Conservation (phyloP, 2,797 vertebrate species). For the Nannoperca australis region DNA sequence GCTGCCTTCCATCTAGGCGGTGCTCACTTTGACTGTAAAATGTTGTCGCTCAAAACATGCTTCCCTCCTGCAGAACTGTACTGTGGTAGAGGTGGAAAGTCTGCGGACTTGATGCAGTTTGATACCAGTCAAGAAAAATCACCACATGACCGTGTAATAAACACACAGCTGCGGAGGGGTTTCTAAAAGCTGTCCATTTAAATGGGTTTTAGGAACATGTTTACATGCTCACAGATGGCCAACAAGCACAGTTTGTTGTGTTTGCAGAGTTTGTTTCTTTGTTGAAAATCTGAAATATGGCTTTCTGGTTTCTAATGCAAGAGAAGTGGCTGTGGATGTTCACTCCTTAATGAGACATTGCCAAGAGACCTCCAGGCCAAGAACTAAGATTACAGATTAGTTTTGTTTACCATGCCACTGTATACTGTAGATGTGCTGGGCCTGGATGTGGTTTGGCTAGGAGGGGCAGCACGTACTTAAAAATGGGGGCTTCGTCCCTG, state of each 20-base stretch:
- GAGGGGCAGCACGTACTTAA: background rate
- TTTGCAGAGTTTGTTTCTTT: constrained; percentile 10
- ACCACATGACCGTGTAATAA: background rate
- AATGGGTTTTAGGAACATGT: background rate
- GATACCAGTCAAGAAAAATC: background rate
- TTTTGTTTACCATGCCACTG: background rate
- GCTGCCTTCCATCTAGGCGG: constrained; percentile 31
- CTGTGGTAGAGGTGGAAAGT: background rate
- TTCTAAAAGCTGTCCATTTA: background rate
- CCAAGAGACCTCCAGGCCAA: background rate
- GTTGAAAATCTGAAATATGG: constrained; percentile 4
- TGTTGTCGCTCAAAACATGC: constrained; percentile 12
- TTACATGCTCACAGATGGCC: background rate
- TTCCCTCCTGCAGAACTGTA: background rate
- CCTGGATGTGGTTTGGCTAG: background rate
- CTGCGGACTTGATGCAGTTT: background rate
- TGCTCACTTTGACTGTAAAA: constrained; percentile 20
- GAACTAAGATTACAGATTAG: background rate
- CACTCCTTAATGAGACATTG: background rate
- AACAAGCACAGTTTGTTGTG: background rate
- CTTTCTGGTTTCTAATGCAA: background rate
- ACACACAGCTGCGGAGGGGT: background rate
- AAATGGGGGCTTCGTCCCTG: background rate
- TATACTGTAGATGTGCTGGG: background rate
- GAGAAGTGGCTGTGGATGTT: constrained; percentile 5